Base-by-base conservation (phyloP, 1,140 invertebrate species). In the Colletes latitarsis region DNA sequence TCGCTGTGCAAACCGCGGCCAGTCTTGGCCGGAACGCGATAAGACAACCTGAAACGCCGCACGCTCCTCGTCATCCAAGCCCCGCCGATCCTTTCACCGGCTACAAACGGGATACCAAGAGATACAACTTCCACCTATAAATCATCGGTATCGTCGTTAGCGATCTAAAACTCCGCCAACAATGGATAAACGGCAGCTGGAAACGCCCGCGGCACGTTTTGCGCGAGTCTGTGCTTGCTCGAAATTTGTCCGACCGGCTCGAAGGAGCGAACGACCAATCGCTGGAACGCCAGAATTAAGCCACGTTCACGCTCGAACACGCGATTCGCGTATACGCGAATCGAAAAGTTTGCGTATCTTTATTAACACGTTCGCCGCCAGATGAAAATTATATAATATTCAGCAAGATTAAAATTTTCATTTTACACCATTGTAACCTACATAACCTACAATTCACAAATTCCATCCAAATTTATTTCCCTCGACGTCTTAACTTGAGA, bases 81-180 rank as follows among this genome's bases (percentile, higher is more conserved):
- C 43, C 55, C 17, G 52, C 55, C 52, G 53, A 70, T 82, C 64
- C 62, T 77, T 68, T 81, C 55, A 76, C 57, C 62, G 49, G 58
- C 49, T 69, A 78, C 68, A 49, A 58, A 80, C 55, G 21, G 66
- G 66, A 75, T 52, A 58, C 72, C 46, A 60, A 39, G 19, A 80
- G 53, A 71, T 41, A 67, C 70, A 68, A 53, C 55, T 81, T 72
- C 58, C 69, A 72, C n/a, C 49, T 64, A 72, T 78, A 78, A 78
- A 78, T 78, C 77, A 78, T 72, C 77, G 58, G 77, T 78, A 78
- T 78, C 77, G 77, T 64, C 60, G 77, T 78, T 64, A 57, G 46
- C 77, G 60, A 78, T 78, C 77, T 53, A 46, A 63, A 72, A 63
- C 46, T 64, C 77, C 53, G 12, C 19, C 14, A 72, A 72, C 77